Conservation (phyloP, 23 tunicate species). For the Trididemnum nubilum region DNA sequence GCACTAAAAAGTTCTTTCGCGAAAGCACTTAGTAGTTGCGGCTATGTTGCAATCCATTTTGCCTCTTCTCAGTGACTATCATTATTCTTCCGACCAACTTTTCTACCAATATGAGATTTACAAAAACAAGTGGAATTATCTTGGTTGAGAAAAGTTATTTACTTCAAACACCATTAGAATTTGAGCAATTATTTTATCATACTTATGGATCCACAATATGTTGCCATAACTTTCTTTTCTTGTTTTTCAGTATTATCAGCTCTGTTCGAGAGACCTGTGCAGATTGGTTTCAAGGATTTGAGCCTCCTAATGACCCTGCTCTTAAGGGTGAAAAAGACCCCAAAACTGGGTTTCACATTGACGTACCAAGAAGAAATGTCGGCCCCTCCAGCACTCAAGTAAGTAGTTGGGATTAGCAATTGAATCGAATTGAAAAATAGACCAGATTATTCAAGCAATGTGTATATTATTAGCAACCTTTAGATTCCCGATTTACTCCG, state of each 20-base stretch:
- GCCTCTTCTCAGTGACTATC: no score
- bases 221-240: not conserved
- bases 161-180: no score
- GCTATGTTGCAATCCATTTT: no score
- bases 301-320: conserved; percentile 98
- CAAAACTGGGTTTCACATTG: conserved; percentile 88
- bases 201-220: not conserved
- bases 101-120: no score
- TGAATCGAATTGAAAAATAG: not conserved
- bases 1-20: no score
- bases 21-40: no score
- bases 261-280: conserved; percentile 98
- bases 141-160: no score
- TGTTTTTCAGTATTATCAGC: conserved; percentile 81
- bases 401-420: conserved; percentile 9
- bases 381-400: conserved; percentile 98
- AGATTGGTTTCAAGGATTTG: conserved; percentile 92
- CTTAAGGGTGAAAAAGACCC: conserved; percentile 98
- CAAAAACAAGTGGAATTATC: no score
- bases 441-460: not conserved
- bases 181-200: no score
- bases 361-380: conserved; percentile 89
- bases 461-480: not conserved
- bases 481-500: no score
- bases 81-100: no score